phyloP scores from a whole-genome alignment of 1,140 invertebrate species.

The Vanessa atalanta region DNA sequence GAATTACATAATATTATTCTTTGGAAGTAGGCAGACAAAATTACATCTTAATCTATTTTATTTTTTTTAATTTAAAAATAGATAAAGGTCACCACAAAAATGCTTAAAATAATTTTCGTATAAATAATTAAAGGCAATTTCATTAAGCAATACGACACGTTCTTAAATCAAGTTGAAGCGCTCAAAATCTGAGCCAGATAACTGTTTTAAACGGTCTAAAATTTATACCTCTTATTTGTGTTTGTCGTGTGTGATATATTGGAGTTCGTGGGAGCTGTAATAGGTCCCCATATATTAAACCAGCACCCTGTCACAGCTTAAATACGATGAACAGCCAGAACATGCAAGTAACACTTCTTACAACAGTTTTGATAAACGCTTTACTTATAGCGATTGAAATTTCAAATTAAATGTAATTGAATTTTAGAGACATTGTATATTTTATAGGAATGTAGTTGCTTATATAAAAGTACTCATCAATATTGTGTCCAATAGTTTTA shows the following conservation, averaged over 20 bases:
- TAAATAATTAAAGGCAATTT: background rate
- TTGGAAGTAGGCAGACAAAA: background rate
- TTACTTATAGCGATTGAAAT: no score
- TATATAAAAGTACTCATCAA: no score
- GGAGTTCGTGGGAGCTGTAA: conserved; percentile 49
- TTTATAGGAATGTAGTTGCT: no score
- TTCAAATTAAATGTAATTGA: no score
- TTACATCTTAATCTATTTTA: no score
- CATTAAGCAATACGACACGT: background rate
- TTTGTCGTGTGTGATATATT: conserved; percentile 55
- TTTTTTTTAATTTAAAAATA: no score
- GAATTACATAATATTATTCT: no score
- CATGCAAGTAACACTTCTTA: background rate
- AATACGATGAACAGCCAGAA: background rate
- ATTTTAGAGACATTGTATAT: no score
- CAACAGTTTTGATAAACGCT: background rate
- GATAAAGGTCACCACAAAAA: no score
- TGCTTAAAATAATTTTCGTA: background rate
- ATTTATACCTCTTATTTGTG: conserved; percentile 58
- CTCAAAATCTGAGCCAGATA: conserved; percentile 42
- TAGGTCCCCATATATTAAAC: conserved; percentile 50
- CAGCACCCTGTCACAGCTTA: conserved; percentile 42
- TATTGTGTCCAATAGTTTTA: no score
- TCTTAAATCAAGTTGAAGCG: conserved; percentile 36
- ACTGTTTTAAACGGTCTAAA: conserved; percentile 50